Conservation (phyloP, 2,888 invertebrate species). For the Caenorhabditis becei region DNA sequence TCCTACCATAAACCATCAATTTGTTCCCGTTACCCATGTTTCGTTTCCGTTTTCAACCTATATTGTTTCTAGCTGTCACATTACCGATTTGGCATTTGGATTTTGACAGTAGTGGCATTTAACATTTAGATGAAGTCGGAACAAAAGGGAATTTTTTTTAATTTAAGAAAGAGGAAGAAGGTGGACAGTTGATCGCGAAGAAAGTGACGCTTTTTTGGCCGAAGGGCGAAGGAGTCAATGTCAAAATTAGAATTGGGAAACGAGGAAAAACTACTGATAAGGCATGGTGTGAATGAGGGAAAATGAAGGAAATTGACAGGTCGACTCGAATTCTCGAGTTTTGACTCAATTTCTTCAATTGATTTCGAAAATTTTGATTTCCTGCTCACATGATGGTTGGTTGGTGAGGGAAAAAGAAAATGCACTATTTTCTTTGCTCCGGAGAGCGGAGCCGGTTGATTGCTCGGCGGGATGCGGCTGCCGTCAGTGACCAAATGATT, state of each 20-base stretch:
- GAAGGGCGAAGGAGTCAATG: background rate
- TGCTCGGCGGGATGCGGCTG: background rate
- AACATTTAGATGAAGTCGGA: too few relatives aligned
- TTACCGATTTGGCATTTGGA: too few relatives aligned
- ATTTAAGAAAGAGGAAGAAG: background rate
- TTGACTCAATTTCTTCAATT: too few relatives aligned
- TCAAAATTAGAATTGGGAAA: background rate
- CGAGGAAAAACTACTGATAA: background rate
- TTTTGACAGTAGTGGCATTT: too few relatives aligned
- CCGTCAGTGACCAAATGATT: conserved; percentile 3
- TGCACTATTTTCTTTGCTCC: conserved; percentile 1
- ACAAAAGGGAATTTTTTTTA: background rate
- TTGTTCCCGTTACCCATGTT: too few relatives aligned
- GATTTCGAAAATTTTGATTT: too few relatives aligned
- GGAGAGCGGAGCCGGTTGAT: background rate
- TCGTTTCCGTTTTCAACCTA: too few relatives aligned
- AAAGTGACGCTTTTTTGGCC: background rate
- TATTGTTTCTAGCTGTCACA: too few relatives aligned
- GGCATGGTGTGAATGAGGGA: background rate
- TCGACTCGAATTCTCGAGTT: too few relatives aligned
- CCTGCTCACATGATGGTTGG: too few relatives aligned
- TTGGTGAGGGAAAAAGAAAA: background rate
- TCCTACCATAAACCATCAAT: background rate
- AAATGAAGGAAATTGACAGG: background rate
- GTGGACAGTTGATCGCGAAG: background rate